phyloP scores from a whole-genome alignment of 37 sponge, comb jelly and placozoan species.

The Beroe forskalii region DNA sequence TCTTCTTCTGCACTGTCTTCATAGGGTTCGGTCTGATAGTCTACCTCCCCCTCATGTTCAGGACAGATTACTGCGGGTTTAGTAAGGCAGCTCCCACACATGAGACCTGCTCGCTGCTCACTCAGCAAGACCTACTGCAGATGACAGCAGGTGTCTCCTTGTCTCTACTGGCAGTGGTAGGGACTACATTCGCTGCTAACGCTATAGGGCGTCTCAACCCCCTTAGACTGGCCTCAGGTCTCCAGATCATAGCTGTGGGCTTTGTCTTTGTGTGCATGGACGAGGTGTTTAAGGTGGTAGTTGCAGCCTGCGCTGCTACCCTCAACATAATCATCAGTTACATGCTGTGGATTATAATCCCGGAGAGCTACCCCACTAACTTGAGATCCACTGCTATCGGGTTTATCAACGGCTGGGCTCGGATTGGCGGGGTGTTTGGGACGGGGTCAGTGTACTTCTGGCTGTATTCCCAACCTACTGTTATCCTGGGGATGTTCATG shows the following conservation, averaged over 20 bases:
- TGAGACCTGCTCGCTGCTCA: neutral
- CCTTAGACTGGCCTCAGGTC: neutral
- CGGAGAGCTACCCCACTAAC: neutral
- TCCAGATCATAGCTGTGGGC: neutral
- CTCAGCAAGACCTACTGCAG: neutral
- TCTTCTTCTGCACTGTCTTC: neutral
- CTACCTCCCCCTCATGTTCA: slow-evolving; percentile 7
- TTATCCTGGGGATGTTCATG: neutral
- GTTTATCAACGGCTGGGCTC: slow-evolving; percentile 18
- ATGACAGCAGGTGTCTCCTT: neutral
- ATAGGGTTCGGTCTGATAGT: slow-evolving; percentile 16
- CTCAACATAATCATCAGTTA: neutral
- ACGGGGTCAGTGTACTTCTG: slow-evolving; percentile 2
- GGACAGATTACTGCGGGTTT: neutral
- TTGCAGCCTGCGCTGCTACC: neutral
- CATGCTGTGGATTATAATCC: neutral
- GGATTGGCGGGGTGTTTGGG: slow-evolving; percentile 11
- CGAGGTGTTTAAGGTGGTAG: neutral
- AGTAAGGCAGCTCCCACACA: neutral
- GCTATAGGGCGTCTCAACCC: neutral
- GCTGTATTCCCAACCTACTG: neutral
- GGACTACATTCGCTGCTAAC: neutral
- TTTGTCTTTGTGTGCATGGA: neutral
- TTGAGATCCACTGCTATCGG: slow-evolving; percentile 8
- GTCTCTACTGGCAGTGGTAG: neutral